Percentiles rank a stretch among this genome's conserved stretches.
phyloP scores from a whole-genome alignment of 2,797 vertebrate species.

The Simalia tracyae region DNA sequence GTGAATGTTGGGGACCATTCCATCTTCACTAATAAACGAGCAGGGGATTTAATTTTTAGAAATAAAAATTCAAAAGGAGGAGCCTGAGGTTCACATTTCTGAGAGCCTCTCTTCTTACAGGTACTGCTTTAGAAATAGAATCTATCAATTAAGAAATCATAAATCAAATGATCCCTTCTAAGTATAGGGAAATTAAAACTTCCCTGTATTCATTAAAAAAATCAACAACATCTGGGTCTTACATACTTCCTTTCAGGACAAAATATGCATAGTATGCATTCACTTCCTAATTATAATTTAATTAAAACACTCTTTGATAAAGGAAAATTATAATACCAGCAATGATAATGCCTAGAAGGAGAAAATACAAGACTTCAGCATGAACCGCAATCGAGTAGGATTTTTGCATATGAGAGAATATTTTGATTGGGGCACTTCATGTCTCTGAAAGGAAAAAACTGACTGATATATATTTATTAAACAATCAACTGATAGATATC shows the following conservation, averaged over 20 bases:
- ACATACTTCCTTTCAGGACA: constrained; percentile 17
- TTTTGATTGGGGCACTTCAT: neutral
- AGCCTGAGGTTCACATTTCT: neutral
- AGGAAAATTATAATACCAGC: constrained; percentile 7
- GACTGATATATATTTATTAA: neutral
- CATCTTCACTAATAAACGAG: neutral
- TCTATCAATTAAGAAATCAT: neutral
- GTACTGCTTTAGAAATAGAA: neutral
- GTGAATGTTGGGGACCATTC: neutral
- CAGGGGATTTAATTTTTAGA: neutral
- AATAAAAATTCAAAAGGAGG: neutral
- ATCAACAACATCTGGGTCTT: constrained; percentile 14
- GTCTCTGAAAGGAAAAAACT: neutral
- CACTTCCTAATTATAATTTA: constrained; percentile 37
- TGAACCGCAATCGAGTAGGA: neutral
- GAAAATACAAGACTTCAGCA: neutral
- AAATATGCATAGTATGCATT: constrained; percentile 1
- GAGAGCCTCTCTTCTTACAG: too few relatives aligned
- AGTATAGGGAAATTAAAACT: neutral
- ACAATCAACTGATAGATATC: neutral
- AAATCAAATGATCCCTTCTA: neutral
- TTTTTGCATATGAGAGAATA: neutral
- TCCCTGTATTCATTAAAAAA: constrained; percentile 19
- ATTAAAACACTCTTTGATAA: constrained; percentile 22
- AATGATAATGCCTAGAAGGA: neutral